phyloP scores from a whole-genome alignment of 2,797 vertebrate species.

The Peromyscus attwateri region DNA sequence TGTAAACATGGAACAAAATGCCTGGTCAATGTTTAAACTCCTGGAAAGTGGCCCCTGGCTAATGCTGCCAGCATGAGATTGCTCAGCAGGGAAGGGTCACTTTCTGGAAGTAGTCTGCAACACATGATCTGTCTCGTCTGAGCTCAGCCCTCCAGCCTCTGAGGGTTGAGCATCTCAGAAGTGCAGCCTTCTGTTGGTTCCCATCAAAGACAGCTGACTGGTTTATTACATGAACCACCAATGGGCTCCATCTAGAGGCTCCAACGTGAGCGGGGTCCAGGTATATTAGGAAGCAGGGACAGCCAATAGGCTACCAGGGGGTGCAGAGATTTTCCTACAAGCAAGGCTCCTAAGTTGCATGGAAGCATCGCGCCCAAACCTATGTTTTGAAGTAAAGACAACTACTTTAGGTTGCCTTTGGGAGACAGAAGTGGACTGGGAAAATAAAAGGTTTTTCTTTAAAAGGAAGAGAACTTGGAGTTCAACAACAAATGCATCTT shows the following conservation, averaged over 20 bases:
- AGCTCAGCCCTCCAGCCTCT: not conserved
- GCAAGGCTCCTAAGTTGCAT: not conserved
- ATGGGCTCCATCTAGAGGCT: not conserved
- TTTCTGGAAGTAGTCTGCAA: not conserved
- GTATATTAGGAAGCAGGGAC: not conserved
- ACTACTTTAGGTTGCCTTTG: not conserved
- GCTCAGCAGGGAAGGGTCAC: not conserved
- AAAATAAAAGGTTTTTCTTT: not conserved
- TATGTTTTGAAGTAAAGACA: not conserved
- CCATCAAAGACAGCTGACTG: not conserved
- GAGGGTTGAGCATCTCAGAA: not conserved
- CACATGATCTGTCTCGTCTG: not conserved
- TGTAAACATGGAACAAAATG: not conserved
- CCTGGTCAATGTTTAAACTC: not conserved
- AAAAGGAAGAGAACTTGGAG: not conserved
- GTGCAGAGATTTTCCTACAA: not conserved
- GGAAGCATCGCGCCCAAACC: not conserved
- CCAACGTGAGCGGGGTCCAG: not conserved
- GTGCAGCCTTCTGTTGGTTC: not conserved
- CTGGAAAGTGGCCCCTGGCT: not conserved
- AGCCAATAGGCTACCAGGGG: not conserved
- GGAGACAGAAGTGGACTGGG: not conserved
- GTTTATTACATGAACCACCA: not conserved
- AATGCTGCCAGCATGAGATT: fast-evolving
- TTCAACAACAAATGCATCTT: not conserved